Percentiles rank a stretch among this genome's conserved stretches.
Conservation (phyloP, 2,797 vertebrate species). For the Chelon auratus region DNA sequence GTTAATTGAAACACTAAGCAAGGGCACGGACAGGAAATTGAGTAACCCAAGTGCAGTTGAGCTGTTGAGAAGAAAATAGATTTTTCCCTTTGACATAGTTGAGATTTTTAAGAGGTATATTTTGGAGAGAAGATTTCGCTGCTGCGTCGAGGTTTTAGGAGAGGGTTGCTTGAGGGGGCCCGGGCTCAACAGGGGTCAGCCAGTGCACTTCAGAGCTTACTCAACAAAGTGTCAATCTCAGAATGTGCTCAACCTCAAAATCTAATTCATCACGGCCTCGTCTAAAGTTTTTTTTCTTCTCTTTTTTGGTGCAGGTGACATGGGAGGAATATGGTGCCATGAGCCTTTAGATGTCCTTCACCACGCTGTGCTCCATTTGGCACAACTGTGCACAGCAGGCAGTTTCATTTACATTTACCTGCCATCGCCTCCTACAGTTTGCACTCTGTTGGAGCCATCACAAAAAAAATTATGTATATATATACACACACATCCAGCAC, state of each 20-base stretch:
- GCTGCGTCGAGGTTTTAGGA: conserved; percentile 7
- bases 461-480: neutral
- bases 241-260: conserved; percentile 30
- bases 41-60: conserved; percentile 26
- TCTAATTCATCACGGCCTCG: conserved; percentile 35
- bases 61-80: conserved; percentile 23
- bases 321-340: conserved; percentile 15
- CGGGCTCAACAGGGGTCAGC: conserved; percentile 39
- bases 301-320: conserved; percentile 14
- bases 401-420: conserved; percentile 54
- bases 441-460: conserved; percentile 22
- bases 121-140: neutral
- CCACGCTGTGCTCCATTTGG: conserved; percentile 58
- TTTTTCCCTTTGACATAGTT: conserved; percentile 14
- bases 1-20: conserved; percentile 66
- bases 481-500: neutral
- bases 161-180: neutral
- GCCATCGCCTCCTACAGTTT: conserved; percentile 27
- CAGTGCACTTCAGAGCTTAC: conserved; percentile 30
- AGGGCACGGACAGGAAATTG: conserved; percentile 37
- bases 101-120: conserved; percentile 13
- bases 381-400: conserved; percentile 53
- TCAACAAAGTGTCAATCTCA: conserved; percentile 42
- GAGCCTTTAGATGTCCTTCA: conserved; percentile 61
- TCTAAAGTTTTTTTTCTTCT: conserved; percentile 1